Percentiles rank a stretch among this genome's conserved stretches.
Evolutionary conservation across 2,888 invertebrate genomes (phyloP).

Genomic region (Hyposoter didymator): DNA sequence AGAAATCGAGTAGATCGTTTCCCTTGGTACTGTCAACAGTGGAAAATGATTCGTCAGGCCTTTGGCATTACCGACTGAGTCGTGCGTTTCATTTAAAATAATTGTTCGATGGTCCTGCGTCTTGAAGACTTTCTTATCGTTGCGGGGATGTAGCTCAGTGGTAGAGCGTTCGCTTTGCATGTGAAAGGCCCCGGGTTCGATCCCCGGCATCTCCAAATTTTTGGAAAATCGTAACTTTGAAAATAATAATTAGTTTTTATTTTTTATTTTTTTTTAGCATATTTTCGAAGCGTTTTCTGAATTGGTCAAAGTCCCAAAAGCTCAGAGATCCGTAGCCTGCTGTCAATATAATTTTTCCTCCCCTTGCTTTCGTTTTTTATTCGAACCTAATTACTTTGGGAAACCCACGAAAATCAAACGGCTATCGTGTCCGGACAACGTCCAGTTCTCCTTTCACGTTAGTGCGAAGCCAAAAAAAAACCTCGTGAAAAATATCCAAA

Average conservation of each 20-base stretch:
- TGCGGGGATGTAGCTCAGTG: conserved; percentile 97
- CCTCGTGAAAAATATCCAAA: conserved; percentile 72
- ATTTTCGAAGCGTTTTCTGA: conserved; percentile 32
- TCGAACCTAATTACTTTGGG: conserved; percentile 61
- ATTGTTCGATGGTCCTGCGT: neutral
- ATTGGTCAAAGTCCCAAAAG: conserved; percentile 66
- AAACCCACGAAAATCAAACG: conserved; percentile 76
- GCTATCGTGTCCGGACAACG: conserved; percentile 59
- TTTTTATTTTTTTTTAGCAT: conserved; percentile 10
- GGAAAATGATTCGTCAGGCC: neutral
- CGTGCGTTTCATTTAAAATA: neutral
- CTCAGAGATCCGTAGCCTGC: conserved; percentile 53
- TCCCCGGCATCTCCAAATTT: conserved; percentile 95
- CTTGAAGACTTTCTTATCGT: conserved; percentile 4
- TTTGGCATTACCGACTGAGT: conserved; percentile 24
- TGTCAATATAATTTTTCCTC: conserved; percentile 59
- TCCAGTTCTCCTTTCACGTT: conserved; percentile 75
- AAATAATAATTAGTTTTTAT: too few relatives aligned
- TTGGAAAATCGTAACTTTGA: conserved; percentile 43
- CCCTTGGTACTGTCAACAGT: neutral
- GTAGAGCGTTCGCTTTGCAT: conserved; percentile 99
- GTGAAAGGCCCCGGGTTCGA: conserved; percentile 99
- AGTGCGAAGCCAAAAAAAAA: conserved; percentile 79
- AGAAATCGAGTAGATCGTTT: neutral
- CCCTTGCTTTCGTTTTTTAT: conserved; percentile 55